Conservation (phyloP, 2,888 invertebrate genomes). For the Cantharis nigra region DNA sequence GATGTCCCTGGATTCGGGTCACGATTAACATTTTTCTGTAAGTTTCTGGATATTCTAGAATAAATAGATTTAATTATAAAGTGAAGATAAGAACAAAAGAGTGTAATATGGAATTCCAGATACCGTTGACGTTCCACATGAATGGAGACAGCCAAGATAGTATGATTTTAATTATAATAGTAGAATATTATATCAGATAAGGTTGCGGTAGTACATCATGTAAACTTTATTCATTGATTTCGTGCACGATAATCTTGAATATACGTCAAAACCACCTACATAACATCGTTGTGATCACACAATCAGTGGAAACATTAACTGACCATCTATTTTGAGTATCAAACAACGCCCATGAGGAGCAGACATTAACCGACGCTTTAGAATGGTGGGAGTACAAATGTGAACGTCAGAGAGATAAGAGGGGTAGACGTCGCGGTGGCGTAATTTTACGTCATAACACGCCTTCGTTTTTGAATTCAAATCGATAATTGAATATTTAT, state of each 20-base stretch:
- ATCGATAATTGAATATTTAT: constrained; percentile 12
- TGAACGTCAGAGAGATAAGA: not conserved
- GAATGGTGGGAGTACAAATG: not conserved
- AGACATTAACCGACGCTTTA: not conserved
- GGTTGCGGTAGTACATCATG: not conserved
- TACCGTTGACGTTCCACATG: not conserved
- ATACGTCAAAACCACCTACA: not conserved
- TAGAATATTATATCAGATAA: not conserved
- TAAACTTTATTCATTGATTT: not conserved
- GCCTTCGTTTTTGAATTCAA: constrained; percentile 22
- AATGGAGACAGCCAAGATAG: not conserved
- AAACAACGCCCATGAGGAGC: not conserved
- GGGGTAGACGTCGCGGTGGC: constrained; percentile 33
- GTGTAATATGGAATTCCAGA: not conserved
- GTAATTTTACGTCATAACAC: constrained; percentile 37
- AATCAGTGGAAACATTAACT: not conserved
- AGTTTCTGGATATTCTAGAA: not conserved
- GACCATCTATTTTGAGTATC: not conserved
- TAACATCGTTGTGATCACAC: not conserved
- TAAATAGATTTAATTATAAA: not conserved
- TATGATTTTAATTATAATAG: not conserved
- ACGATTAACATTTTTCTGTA: not conserved
- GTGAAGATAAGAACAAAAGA: not conserved
- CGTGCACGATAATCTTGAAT: not conserved
- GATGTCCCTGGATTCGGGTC: not conserved